Base-by-base conservation (phyloP, 35 echinoderm and acorn worm species). In the Heliocidaris tuberculata region DNA sequence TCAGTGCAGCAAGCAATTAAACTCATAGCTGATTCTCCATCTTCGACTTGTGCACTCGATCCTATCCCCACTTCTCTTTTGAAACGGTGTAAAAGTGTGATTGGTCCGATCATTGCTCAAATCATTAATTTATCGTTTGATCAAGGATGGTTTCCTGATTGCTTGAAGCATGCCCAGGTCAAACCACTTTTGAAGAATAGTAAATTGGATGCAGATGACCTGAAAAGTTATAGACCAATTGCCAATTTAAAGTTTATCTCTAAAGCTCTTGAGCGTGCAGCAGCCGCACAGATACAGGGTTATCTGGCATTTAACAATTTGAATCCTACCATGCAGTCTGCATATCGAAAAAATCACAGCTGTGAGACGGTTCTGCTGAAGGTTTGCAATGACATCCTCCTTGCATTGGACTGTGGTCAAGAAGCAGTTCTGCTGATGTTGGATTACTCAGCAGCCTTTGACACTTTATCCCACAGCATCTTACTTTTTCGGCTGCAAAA, bases 221-320 rank as follows among this genome's bases (percentile, higher is more conserved):
- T 94, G 27, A 93, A 95, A 1, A 95, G 95, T 95, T 95, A 97
- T 60, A 97, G 96, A 95, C 96, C 96, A 30, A 92, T 97, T 49
- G 61, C 94, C 9, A 97, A 97, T 49, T 48, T 95, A 1, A 94
- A 60, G 50, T 97, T 97, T 86, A 48, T 97, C 2, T 54, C 48
- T 12, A 97, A 97, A 85, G 85, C 90, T 21, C 42, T 97, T 48
- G 95, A 97, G 52, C 42, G 93, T 15, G n/a, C 94, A 16, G 95
- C 89, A 32, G 49, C 94, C 21, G 5, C 89, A 10, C 90, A 93
- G 48, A 16, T 95, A 30, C 31, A 29, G 4, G 15, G 19, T 86
- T 93, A 93, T 85, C 16, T 93, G 30, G 31, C 47, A 35, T 21
- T n/a, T 4, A 27, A 93, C 47, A 32, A 49, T 16, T 47, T 95